phyloP scores from a whole-genome alignment of 2,113 vertebrate genomes.

The Thalassarche chlororhynchos region DNA sequence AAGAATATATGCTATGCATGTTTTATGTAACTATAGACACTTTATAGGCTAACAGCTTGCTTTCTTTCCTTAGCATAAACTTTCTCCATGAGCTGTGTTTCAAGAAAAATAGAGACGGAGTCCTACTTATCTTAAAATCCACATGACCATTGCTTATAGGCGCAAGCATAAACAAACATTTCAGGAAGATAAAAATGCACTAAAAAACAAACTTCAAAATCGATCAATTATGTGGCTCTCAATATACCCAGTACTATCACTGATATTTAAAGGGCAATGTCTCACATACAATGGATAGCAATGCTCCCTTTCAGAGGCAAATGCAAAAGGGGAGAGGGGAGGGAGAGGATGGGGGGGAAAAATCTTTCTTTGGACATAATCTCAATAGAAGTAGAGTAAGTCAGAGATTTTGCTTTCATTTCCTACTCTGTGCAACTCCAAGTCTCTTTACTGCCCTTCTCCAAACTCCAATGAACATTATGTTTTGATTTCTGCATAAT shows the following conservation, averaged over 20 bases:
- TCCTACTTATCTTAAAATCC: neutral
- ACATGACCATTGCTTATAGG: neutral
- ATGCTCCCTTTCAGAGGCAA: neutral
- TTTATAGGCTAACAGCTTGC: neutral
- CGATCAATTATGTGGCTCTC: neutral
- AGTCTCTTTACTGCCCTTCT: neutral
- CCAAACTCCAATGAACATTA: neutral
- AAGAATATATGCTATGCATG: neutral
- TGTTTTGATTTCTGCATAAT: slow-evolving; percentile 55
- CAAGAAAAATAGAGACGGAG: neutral
- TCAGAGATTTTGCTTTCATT: neutral
- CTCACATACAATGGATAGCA: neutral
- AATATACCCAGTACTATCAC: neutral
- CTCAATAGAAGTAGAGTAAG: neutral
- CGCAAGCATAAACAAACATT: neutral
- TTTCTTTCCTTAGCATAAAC: neutral
- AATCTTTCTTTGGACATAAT: neutral
- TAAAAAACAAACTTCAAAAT: neutral
- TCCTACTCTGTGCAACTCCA: neutral
- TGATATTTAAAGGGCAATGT: neutral
- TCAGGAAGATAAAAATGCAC: neutral
- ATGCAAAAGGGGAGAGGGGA: neutral
- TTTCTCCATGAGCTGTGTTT: neutral
- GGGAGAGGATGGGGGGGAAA: rapidly evolving
- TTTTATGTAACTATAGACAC: neutral